Conservation (phyloP, 1,140 invertebrate species). For the Brachionus plicatilis region DNA sequence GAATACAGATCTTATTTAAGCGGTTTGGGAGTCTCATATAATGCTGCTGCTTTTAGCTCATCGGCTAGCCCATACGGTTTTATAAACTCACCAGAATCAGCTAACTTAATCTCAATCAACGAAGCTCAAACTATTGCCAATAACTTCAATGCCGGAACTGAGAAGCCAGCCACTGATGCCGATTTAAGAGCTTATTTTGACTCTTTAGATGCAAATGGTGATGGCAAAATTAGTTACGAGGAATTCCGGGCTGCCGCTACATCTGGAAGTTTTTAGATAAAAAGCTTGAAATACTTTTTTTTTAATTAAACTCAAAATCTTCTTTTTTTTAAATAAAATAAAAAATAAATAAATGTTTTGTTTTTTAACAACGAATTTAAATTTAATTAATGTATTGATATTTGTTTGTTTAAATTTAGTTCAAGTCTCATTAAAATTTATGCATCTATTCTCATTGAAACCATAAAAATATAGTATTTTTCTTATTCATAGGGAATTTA, state of each 20-base stretch:
- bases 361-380: background rate
- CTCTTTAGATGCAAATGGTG: background rate
- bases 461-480: no score
- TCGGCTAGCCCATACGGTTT: background rate
- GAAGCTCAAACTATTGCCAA: slow-evolving; percentile 18
- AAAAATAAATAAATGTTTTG: background rate
- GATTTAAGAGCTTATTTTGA: slow-evolving; percentile 30
- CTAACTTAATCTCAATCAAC: background rate
- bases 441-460: no score
- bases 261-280: background rate
- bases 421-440: no score
- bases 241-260: background rate
- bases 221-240: background rate
- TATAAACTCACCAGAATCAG: background rate
- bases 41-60: background rate
- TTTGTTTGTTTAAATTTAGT: no score
- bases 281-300: background rate
- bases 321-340: background rate
- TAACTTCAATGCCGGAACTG: slow-evolving; percentile 5
- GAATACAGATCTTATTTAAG: slow-evolving; percentile 20
- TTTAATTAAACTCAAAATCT: background rate
- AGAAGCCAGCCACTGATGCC: slow-evolving; percentile 1
- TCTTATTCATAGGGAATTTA: no score
- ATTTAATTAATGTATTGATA: background rate
- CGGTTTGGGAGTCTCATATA: background rate